Percentiles rank a stretch among this genome's conserved stretches.
These are phyloP conservation scores for Aphelinus certus DNA, from an alignment of 1,140 invertebrate species.

Conservation along the genomic window DNA sequence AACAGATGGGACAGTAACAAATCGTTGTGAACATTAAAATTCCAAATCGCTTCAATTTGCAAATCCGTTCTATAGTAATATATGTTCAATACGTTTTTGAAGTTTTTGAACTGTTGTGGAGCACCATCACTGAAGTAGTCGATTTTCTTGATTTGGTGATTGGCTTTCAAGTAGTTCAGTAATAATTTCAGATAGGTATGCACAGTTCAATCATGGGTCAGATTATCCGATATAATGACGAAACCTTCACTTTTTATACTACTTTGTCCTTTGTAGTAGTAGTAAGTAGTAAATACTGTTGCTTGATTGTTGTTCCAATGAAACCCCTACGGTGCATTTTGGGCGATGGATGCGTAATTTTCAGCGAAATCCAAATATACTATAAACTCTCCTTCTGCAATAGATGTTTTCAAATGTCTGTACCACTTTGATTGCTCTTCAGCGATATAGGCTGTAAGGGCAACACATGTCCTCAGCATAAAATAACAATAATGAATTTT, in stretches of 20 bases:
- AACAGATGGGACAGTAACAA: too few relatives aligned
- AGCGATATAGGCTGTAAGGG: conserved; percentile 28
- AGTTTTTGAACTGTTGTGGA: conserved; percentile 43
- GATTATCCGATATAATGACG: conserved; percentile 5
- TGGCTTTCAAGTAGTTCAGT: neutral
- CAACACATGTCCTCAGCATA: too few relatives aligned
- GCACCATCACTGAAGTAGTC: neutral
- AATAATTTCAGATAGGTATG: conserved; percentile 1
- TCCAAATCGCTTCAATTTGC: conserved; percentile 43
- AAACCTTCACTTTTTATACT: neutral
- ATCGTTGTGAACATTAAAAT: conserved; percentile 31
- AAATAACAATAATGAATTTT: too few relatives aligned
- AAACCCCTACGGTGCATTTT: conserved; percentile 47
- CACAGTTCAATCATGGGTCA: neutral
- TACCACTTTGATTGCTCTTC: conserved; percentile 36
- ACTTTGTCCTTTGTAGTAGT: neutral
- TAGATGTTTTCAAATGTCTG: conserved; percentile 34
- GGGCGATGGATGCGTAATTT: conserved; percentile 46
- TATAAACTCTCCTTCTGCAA: conserved; percentile 34
- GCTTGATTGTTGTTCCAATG: conserved; percentile 21
- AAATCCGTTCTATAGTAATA: conserved; percentile 35
- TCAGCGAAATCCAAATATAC: conserved; percentile 48
- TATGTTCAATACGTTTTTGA: conserved; percentile 40
- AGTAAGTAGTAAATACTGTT: neutral
- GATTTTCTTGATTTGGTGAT: neutral